A percentile compares a stretch with the other conserved stretches of the same genome.
These are phyloP conservation scores for Drosophila leonis DNA, from an alignment of 2,888 invertebrate genomes.

Conservation along the genomic window DNA sequence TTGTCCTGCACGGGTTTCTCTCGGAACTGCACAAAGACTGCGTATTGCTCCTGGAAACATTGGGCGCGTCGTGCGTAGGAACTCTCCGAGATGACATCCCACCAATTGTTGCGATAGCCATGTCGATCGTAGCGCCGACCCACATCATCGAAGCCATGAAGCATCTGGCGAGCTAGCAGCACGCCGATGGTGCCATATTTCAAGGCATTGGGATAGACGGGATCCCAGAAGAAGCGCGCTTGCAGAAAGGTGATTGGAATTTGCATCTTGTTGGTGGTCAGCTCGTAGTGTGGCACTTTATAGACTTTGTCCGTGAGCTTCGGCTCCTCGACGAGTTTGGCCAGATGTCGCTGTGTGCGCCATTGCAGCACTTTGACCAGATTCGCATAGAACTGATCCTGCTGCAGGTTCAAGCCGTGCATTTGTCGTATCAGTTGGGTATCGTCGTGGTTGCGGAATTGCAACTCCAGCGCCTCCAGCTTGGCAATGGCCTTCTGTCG, in stretches of 20 bases:
- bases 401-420: constrained; percentile 55
- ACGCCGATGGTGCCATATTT: constrained; percentile 81
- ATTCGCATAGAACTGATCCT: constrained; percentile 73
- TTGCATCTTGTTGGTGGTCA: constrained; percentile 75
- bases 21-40: constrained; percentile 68
- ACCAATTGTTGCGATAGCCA: constrained; percentile 80
- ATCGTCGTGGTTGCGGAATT: constrained; percentile 70
- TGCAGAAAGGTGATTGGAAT: constrained; percentile 82
- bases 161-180: constrained; percentile 80
- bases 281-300: constrained; percentile 74
- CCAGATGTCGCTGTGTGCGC: constrained; percentile 65
- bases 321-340: constrained; percentile 69
- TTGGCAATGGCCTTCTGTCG: constrained; percentile 76
- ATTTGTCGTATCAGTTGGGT: constrained; percentile 60
- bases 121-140: constrained; percentile 80
- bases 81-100: constrained; percentile 73
- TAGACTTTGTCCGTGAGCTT: constrained; percentile 58
- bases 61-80: constrained; percentile 68
- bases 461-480: constrained; percentile 73
- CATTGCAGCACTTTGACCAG: constrained; percentile 75
- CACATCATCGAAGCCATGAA: constrained; percentile 81
- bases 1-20: constrained; percentile 66
- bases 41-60: constrained; percentile 80
- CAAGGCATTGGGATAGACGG: constrained; percentile 78
- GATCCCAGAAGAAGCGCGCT: constrained; percentile 82